These are phyloP conservation scores for Pediacus dermestoides DNA, from an alignment of 2,888 invertebrate genomes.

Conservation along the genomic window DNA sequence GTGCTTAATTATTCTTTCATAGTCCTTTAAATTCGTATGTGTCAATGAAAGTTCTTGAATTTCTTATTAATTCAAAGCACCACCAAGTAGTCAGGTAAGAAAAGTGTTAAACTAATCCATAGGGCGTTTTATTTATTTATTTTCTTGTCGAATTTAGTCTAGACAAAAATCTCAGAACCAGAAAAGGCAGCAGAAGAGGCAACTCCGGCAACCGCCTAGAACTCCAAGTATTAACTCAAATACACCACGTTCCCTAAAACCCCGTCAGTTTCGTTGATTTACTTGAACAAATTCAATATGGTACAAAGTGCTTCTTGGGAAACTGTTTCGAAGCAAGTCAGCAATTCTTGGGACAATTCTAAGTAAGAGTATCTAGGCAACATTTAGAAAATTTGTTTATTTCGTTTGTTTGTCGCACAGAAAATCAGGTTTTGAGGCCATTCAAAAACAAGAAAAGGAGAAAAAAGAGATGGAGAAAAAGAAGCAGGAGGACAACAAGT, in stretches of 20 bases:
- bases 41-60: conserved; percentile 49
- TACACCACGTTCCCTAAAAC: conserved; percentile 81
- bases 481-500: conserved; percentile 45
- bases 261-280: background rate
- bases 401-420: no score
- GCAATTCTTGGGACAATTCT: conserved; percentile 34
- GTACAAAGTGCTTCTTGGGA: conserved; percentile 42
- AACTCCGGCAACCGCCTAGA: conserved; percentile 83
- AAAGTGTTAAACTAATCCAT: conserved; percentile 10
- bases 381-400: conserved; percentile 16
- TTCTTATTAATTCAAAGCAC: conserved; percentile 43
- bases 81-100: conserved; percentile 47
- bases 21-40: conserved; percentile 37
- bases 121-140: background rate
- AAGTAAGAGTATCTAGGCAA: no score
- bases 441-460: conserved; percentile 47
- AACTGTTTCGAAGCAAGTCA: conserved; percentile 20
- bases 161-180: conserved; percentile 75
- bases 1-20: conserved; percentile 16
- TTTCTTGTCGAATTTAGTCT: conserved; percentile 54
- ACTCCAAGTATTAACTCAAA: conserved; percentile 75
- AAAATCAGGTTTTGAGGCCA: conserved; percentile 42
- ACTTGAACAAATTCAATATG: conserved; percentile 37
- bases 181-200: conserved; percentile 79
- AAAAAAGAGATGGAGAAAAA: conserved; percentile 30